A percentile compares a stretch with the other conserved stretches of the same genome.
Evolutionary conservation across 92 coral and sea anemone species (phyloP).

Genomic region (Phenganax marumi): DNA sequence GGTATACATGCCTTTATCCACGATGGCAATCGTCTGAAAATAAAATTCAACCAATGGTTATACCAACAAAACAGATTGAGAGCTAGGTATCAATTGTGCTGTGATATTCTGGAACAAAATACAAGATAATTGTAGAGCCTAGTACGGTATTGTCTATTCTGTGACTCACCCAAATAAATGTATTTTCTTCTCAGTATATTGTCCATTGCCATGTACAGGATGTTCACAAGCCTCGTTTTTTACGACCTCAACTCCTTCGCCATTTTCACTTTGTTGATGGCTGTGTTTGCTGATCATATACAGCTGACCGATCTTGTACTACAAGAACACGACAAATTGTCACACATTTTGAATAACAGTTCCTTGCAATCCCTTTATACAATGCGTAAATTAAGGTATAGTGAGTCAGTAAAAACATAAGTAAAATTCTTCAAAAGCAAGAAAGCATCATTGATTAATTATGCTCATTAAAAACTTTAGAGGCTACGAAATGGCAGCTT

Average conservation of each 20-base stretch:
- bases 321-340: background rate
- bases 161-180: constrained; percentile 82
- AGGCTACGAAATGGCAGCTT: too few species aligned
- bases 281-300: constrained; percentile 95
- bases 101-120: background rate
- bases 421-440: too few species aligned
- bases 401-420: too few species aligned
- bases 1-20: constrained; percentile 96
- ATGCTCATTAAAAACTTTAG: too few species aligned
- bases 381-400: background rate
- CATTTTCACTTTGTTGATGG: constrained; percentile 94
- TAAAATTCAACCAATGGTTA: background rate
- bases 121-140: background rate
- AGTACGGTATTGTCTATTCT: too few species aligned
- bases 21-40: constrained; percentile 73
- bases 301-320: constrained; percentile 95
- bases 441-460: too few species aligned
- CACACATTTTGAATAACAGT: background rate
- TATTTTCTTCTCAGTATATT: constrained; percentile 87
- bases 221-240: constrained; percentile 92
- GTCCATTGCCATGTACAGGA: constrained; percentile 79
- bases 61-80: too few species aligned
- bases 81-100: too few species aligned
- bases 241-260: constrained; percentile 93
- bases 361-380: background rate